Conservation (phyloP, 2,113 vertebrate genomes). For the Pyrgilauda ruficollis region DNA sequence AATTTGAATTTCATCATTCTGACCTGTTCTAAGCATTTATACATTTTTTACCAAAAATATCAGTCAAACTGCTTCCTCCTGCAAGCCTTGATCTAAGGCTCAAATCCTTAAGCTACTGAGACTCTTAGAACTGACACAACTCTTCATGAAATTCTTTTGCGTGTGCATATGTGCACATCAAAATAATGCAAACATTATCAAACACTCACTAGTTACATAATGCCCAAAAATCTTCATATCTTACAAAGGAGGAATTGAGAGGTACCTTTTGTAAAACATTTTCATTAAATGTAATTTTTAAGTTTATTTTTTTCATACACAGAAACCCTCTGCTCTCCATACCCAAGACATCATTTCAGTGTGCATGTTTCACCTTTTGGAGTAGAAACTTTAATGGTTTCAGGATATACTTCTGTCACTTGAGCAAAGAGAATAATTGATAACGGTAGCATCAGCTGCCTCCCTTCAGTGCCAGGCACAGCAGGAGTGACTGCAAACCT, state of each 20-base stretch:
- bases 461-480: background rate
- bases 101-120: background rate
- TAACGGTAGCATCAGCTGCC: background rate
- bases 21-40: background rate
- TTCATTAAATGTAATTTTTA: background rate
- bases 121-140: background rate
- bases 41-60: background rate
- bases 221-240: background rate
- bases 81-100: background rate
- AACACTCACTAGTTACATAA: background rate
- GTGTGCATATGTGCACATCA: background rate
- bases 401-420: background rate
- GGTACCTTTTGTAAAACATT: background rate
- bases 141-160: background rate
- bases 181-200: background rate
- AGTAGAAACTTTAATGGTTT: background rate
- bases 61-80: background rate
- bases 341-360: background rate
- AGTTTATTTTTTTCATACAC: background rate
- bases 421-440: conserved; percentile 34
- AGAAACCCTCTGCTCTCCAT: background rate
- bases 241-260: background rate
- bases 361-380: background rate
- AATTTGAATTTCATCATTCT: background rate
- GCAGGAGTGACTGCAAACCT: background rate